Base-by-base conservation (phyloP, 1,140 invertebrate genomes). In the Pogonognathellus flavescens region DNA sequence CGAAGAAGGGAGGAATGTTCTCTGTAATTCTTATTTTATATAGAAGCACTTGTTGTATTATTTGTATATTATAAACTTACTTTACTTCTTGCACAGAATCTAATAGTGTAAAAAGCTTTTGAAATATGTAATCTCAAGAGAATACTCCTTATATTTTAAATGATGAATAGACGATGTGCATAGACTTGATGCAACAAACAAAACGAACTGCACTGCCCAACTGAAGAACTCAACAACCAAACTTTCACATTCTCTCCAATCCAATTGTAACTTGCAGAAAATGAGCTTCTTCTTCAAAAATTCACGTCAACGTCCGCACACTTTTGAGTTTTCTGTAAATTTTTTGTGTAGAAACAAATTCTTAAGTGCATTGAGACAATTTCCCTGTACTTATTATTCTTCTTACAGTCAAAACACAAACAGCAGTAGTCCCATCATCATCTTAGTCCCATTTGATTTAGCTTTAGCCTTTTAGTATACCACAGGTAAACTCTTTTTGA, bases 231-330 rank as follows among this genome's bases (percentile, higher is more conserved):
- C 31, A 41, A 41, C 31, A 41, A 41, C 31, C 31, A 76, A 76
- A 76, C 70, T 76, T 76, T 76, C 70, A 76, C 70, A 76, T 76
- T 22, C 66, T 25, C 59, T 60, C 60, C 60, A 72, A 72, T 76
- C 31, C 31, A 49, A 76, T 66, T 66, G 20, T 22, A 66, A 25
- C 62, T 66, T 14, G 20, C 25, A 41, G 70, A 76, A 49, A 76
- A 49, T 72, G 66, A 9, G 31, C n/a, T 76, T 50, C 70, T 76
- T 76, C 41, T 57, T 57, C 53, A 57, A 13, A 57, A 57, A 66
- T 41, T 41, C 31, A 41, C 31, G 31, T 41, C 31, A 41, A 41
- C 31, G 31, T 41, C 31, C 31, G 31, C 6, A 41, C 31, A n/a
- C n/a, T n/a, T 41, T 1, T 41, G 6, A 41, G 31, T 41, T 6